phyloP scores from a whole-genome alignment of 2,888 invertebrate genomes.

The Chironomus riparius region DNA sequence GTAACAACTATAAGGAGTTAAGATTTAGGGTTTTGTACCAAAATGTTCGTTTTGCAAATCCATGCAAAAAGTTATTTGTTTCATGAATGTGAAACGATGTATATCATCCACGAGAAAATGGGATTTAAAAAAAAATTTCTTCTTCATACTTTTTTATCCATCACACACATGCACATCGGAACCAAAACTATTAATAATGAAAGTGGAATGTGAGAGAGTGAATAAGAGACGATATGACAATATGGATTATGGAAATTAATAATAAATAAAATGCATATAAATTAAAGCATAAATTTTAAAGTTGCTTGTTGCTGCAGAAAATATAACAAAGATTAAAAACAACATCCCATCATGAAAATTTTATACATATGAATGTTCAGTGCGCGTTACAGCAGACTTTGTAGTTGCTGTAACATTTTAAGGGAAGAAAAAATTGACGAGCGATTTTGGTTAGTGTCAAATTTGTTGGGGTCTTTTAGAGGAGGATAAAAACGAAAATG shows the following conservation, averaged over 20 bases:
- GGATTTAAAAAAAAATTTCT: neutral
- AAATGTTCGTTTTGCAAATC: too few relatives aligned
- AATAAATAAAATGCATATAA: slow-evolving; percentile 19
- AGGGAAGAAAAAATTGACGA: too few relatives aligned
- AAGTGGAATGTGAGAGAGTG: neutral
- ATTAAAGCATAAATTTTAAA: slow-evolving; percentile 22
- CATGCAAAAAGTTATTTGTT: too few relatives aligned
- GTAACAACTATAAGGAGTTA: too few relatives aligned
- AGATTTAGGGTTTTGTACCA: too few relatives aligned
- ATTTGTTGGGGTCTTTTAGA: too few relatives aligned
- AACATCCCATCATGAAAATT: neutral
- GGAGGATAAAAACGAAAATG: too few relatives aligned
- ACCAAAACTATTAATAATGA: neutral
- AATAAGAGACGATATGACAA: slow-evolving; percentile 5
- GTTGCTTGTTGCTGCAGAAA: slow-evolving; percentile 6
- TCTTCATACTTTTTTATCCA: neutral
- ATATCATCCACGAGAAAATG: neutral
- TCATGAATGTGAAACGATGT: too few relatives aligned
- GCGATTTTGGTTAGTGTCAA: too few relatives aligned
- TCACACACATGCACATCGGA: neutral
- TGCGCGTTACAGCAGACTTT: neutral
- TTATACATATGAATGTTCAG: neutral
- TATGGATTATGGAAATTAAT: slow-evolving; percentile 4
- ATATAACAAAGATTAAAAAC: slow-evolving; percentile 3
- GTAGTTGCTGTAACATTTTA: too few relatives aligned